Evolutionary conservation across 2,113 vertebrate species (phyloP).

Genomic region (Neolamprologus tretocephalus): DNA sequence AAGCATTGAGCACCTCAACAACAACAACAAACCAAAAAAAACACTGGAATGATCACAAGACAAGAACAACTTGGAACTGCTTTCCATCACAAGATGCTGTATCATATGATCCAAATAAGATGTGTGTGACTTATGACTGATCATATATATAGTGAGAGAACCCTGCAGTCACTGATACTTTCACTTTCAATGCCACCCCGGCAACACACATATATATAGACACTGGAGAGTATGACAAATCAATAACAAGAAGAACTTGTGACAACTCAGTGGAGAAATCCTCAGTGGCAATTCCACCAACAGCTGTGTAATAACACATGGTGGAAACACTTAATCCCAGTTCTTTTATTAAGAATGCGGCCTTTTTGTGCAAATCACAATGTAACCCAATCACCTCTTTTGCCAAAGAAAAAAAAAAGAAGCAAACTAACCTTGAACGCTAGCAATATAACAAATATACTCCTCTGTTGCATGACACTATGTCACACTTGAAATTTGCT

Average conservation of each 20-base stretch:
- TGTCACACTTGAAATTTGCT: neutral
- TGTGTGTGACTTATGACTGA: neutral
- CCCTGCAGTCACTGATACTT: neutral
- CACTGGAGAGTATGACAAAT: neutral
- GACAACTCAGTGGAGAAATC: neutral
- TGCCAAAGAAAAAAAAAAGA: neutral
- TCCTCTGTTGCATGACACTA: neutral
- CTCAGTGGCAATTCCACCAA: rapidly evolving
- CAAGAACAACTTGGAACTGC: neutral
- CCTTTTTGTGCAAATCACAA: neutral
- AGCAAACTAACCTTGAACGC: neutral
- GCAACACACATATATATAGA: neutral
- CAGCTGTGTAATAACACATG: neutral
- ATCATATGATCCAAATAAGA: neutral
- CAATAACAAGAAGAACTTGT: neutral
- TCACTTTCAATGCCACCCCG: neutral
- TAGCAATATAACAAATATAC: neutral
- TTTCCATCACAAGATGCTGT: neutral
- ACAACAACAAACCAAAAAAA: neutral
- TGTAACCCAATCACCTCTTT: neutral
- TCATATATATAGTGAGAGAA: neutral
- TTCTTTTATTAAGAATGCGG: neutral
- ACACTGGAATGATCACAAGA: neutral
- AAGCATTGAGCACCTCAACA: neutral
- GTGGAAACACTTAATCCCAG: neutral